A percentile compares a stretch with the other conserved stretches of the same genome.
Conservation (phyloP, 2,113 vertebrate species). For the Nibea coibor region DNA sequence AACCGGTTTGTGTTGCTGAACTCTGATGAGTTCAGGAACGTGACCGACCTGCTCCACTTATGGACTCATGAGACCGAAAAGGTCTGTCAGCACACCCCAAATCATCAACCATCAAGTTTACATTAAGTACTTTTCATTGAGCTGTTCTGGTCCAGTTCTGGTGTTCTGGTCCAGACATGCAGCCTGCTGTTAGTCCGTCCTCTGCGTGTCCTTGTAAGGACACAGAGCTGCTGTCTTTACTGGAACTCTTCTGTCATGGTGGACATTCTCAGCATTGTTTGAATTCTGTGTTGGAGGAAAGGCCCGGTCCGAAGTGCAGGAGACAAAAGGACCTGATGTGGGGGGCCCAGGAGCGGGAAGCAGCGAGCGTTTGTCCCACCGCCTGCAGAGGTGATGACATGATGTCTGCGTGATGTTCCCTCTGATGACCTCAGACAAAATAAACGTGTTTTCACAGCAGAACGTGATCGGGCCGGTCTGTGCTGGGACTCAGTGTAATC, state of each 20-base stretch:
- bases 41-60: no score
- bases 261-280: constrained; percentile 34
- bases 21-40: no score
- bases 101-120: no score
- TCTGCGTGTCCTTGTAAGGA: constrained; percentile 23
- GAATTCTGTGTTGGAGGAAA: constrained; percentile 32
- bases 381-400: constrained; percentile 4
- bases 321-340: not conserved
- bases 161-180: no score
- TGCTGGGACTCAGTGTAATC: not conserved
- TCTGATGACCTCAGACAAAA: no score
- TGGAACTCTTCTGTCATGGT: not conserved
- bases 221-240: constrained; percentile 13
- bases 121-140: no score
- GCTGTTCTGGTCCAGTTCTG: no score
- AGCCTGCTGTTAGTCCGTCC: not conserved
- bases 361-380: not conserved
- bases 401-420: constrained; percentile 17
- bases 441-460: not conserved
- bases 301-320: not conserved
- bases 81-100: no score
- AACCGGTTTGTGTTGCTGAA: no score
- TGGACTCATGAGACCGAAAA: no score
- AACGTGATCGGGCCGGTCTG: not conserved
- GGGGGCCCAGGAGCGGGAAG: not conserved